Conservation (phyloP, 2,797 vertebrate genomes). For the Zenarchopterus dispar region DNA sequence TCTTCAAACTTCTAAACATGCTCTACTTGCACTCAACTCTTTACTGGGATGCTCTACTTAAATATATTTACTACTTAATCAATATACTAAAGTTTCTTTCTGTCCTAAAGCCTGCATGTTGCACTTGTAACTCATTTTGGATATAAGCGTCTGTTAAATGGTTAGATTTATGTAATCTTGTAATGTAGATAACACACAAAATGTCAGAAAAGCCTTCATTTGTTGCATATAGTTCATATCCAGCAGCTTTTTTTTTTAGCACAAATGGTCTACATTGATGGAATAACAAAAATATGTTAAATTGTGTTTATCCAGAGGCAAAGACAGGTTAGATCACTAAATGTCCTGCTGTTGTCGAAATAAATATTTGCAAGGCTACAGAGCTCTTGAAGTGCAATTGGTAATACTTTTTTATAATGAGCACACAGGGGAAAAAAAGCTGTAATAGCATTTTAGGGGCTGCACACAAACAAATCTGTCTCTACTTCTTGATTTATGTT, state of each 20-base stretch:
- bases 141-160: too few species aligned
- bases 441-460: not conserved
- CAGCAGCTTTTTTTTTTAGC: too few species aligned
- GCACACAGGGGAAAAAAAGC: not conserved
- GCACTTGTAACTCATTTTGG: too few species aligned
- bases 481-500: conserved; percentile 68
- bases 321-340: not conserved
- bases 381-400: not conserved
- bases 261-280: too few species aligned
- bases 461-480: conserved; percentile 48
- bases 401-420: not conserved
- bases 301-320: not conserved
- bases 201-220: too few species aligned
- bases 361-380: not conserved
- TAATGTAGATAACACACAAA: too few species aligned
- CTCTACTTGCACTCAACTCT: not conserved
- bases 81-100: not conserved
- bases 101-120: not conserved
- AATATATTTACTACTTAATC: not conserved
- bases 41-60: not conserved
- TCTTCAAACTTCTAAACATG: too few species aligned
- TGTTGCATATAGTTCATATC: too few species aligned
- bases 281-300: not conserved
- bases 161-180: too few species aligned
- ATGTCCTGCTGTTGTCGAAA: not conserved